Base-by-base conservation (phyloP, 1,140 invertebrate genomes). In the Ips nitidus region DNA sequence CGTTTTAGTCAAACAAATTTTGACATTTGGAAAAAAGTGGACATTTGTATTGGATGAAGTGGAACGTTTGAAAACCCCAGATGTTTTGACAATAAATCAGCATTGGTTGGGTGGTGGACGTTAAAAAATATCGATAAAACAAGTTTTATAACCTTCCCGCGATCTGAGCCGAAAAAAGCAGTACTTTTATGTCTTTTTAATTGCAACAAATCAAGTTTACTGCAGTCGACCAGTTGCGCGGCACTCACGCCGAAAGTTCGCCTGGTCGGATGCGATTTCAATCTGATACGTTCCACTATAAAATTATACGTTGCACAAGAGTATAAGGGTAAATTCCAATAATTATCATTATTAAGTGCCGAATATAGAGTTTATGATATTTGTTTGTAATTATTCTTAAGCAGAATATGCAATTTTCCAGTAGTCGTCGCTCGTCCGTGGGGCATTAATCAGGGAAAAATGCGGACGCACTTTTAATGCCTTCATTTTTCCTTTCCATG, bases 331-430 rank as follows among this genome's bases (percentile, higher is more conserved):
- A 79, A 79, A 78, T 77, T 77, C 75, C 75, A 76, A 79, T 79
- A 79, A 79, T 79, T 78, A 79, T 79, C 76, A 71, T 79, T 77
- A 79, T 79, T 79, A 79, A 77, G 72, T 69, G 71, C 75, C 73
- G 74, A 74, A 75, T 75, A 76, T 78, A 72, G 71, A 71, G 74
- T 78, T 79, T 79, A 79, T 79, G 76, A 79, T 79, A 75, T 79
- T 79, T 79, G 77, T 75, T 77, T 73, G 74, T 76, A 77, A 79
- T 79, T 79, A 78, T 79, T 79, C 76, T 77, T 70, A 40, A 71
- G 71, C 75, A 75, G 74, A 75, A 74, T 77, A 79, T 79, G 76
- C 77, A 78, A 79, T 79, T 79, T 79, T 79, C 75, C 77, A 63
- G 77, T 79, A 79, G 77, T 77, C 74, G 70, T 42, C 63, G 59